Percentiles rank a stretch among this genome's conserved stretches.
Evolutionary conservation across 53 echinoderm and acorn worm species (phyloP).

Genomic region (Paelopatides confundens): DNA sequence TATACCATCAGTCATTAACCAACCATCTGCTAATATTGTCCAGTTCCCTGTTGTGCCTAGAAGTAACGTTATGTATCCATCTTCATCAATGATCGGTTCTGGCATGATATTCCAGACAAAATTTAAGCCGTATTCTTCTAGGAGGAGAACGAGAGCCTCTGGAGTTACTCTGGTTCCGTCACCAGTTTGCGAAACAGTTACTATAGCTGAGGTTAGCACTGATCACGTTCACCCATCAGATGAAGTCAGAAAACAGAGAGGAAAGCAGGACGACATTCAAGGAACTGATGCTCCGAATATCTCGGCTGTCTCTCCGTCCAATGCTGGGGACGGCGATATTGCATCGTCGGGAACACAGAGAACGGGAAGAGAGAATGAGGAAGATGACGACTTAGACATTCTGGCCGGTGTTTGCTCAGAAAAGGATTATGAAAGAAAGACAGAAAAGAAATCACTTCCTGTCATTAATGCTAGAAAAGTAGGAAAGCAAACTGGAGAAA

Average conservation of each 20-base stretch:
- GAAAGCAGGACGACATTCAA: background rate
- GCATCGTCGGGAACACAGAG: background rate
- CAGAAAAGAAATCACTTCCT: too few species aligned
- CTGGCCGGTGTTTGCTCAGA: background rate
- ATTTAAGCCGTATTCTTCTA: background rate
- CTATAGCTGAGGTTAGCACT: background rate
- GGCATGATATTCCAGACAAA: background rate
- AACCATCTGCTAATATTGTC: too few species aligned
- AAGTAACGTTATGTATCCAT: background rate
- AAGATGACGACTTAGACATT: background rate
- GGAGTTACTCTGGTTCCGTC: background rate
- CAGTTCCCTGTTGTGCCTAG: background rate
- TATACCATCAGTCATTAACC: too few species aligned
- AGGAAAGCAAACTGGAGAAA: too few species aligned
- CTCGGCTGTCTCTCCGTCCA: background rate
- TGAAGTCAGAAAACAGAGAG: background rate
- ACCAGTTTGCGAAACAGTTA: background rate
- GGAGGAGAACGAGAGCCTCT: background rate
- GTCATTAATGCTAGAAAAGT: too few species aligned
- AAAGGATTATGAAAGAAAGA: too few species aligned
- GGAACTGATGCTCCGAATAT: background rate
- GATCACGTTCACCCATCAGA: background rate
- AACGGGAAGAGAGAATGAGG: background rate
- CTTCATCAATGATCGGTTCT: background rate
- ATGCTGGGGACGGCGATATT: background rate